Evolutionary conservation across 2,113 vertebrate genomes (phyloP), one percentile per base, ranked within the genome.

Genomic region (Takifugu flavidus): DNA sequence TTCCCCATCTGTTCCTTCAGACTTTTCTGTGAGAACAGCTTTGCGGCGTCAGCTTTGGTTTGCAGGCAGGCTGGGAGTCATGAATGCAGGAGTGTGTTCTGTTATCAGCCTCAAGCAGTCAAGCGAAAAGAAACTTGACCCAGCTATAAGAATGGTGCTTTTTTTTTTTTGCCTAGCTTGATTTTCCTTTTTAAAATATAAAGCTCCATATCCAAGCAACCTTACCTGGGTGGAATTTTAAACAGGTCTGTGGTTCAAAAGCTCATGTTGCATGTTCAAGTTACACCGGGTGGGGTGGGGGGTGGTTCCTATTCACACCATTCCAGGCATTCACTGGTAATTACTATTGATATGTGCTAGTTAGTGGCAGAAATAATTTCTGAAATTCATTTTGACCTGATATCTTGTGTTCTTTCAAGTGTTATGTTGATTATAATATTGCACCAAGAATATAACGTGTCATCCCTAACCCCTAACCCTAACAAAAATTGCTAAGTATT

Each of bases 81-180:
- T 78, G 79, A 68, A 76, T 74, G 66, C 65, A 63, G 29, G 15
- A 72, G 75, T 52, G 58, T 74, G 49, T 58, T 66, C 67, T 77
- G 59, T 79, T 70, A 72, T 79, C 75, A 61, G 62, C 78, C 71
- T 67, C 62, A 12, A 77, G 75, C 73, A 72, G 65, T 67, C 68
- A 65, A 77, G 81, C 57, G 74, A 67, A 81, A 79, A 82, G 79
- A 89, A 85, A 85, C 70, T 28, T 42, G 77, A 84, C 44, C 70
- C 71, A 25, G 62, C 31, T 15, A 31, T 56, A 58, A 74, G 72
- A 86, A 78, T 62, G 59, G 42, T 10, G 7, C 13, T 31, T 5
- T 31, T 31, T 11, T 25, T 62, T 27, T 65, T 67, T 45, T 42
- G 28, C 69, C 49, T 20, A 59, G 57, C 28, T 57, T 57, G 29